Evolutionary conservation across 2,888 invertebrate species (phyloP).

Genomic region (Deilephila elpenor): DNA sequence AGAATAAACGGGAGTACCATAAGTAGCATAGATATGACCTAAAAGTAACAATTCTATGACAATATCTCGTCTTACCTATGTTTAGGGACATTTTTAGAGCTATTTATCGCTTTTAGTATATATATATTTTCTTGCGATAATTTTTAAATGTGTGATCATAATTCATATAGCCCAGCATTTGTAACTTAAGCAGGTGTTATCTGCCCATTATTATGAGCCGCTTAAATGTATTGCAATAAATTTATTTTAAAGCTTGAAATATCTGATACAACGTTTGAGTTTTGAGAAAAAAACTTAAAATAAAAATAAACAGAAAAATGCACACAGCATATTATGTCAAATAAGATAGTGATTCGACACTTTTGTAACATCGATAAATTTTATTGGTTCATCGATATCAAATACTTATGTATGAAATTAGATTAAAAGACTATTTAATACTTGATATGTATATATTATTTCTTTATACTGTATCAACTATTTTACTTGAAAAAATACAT

Average conservation of each 20-base stretch:
- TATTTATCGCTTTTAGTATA: not conserved
- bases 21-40: constrained; percentile 76
- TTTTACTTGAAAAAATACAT: constrained; percentile 23
- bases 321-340: not conserved
- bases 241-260: no score
- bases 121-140: not conserved
- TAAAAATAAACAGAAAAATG: no score
- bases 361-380: not conserved
- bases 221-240: no score
- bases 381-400: not conserved
- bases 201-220: no score
- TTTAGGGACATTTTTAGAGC: not conserved
- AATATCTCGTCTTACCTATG: constrained; percentile 38
- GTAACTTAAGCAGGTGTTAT: not conserved
- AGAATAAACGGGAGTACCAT: constrained; percentile 74
- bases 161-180: not conserved
- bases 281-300: no score
- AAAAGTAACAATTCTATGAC: constrained; percentile 67
- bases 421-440: constrained; percentile 15
- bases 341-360: not conserved
- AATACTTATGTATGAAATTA: not conserved
- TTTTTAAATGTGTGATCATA: no score
- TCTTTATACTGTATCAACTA: not conserved
- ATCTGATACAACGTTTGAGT: no score
- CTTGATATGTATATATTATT: constrained; percentile 6